Evolutionary conservation across 2,797 vertebrate genomes (phyloP).

Genomic region (Hapalemur alaotrensis): DNA sequence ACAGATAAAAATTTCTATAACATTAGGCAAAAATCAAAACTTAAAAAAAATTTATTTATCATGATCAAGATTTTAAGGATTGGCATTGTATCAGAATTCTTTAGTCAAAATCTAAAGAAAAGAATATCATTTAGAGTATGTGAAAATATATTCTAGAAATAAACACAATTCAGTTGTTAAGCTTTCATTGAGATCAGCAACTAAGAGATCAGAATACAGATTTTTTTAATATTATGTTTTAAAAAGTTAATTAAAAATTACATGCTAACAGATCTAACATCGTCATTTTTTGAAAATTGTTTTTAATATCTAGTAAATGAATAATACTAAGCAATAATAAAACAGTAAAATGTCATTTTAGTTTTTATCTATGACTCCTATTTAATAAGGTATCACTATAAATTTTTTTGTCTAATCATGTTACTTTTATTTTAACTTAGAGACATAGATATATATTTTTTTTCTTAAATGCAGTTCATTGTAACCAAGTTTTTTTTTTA

Average conservation of each 20-base stretch:
- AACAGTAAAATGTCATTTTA: constrained; percentile 58
- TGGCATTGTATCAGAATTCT: constrained; percentile 38
- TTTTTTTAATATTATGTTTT: constrained; percentile 48
- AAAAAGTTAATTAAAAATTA: constrained; percentile 53
- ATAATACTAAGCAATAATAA: constrained; percentile 39
- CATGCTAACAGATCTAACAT: background rate
- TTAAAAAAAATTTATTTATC: constrained; percentile 48
- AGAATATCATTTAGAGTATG: constrained; percentile 37
- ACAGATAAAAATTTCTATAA: constrained; percentile 8
- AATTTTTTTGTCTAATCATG: constrained; percentile 57
- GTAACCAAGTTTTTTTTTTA: background rate
- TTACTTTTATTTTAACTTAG: constrained; percentile 49
- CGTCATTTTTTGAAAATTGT: constrained; percentile 54
- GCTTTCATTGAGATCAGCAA: constrained; percentile 28
- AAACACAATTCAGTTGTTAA: constrained; percentile 39
- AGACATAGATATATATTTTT: constrained; percentile 16
- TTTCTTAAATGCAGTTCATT: constrained; percentile 53
- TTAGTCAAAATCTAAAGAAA: constrained; percentile 54
- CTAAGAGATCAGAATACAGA: constrained; percentile 21
- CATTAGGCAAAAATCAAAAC: constrained; percentile 26
- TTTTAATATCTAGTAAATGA: constrained; percentile 60
- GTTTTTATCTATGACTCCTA: constrained; percentile 54
- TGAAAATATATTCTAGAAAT: constrained; percentile 52
- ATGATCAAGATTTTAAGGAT: constrained; percentile 41
- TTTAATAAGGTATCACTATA: background rate